Conservation (phyloP, 2,888 invertebrate species). For the Ochropacha duplaris region DNA sequence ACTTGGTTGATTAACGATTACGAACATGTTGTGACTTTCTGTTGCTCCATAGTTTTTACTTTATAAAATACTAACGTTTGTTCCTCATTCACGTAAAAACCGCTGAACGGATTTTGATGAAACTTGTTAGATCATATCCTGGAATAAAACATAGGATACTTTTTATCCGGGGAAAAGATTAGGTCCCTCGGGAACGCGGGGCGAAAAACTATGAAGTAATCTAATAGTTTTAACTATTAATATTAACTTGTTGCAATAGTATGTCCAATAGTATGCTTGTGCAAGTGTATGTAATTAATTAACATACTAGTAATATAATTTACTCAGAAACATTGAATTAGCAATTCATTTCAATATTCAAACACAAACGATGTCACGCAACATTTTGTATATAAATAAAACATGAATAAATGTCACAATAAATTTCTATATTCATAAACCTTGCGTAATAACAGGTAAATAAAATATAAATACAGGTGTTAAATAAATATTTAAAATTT, state of each 20-base stretch:
- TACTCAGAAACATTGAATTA: neutral
- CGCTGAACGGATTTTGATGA: no score
- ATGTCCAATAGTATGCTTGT: neutral
- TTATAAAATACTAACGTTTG: neutral
- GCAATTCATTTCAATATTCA: constrained; percentile 2
- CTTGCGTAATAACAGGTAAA: neutral
- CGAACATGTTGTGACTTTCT: constrained; percentile 8
- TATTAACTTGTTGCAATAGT: neutral
- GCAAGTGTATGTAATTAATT: neutral
- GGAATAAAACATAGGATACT: no score
- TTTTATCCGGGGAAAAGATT: no score
- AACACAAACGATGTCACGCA: neutral
- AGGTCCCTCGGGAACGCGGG: no score
- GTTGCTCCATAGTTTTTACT: neutral
- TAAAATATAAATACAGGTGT: neutral
- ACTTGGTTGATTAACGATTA: constrained; percentile 28
- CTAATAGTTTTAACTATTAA: neutral
- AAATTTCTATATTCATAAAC: neutral
- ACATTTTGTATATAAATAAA: neutral
- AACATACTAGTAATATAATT: neutral
- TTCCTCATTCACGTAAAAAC: no score
- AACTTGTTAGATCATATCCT: no score
- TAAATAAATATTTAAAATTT: neutral
- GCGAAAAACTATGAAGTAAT: no score
- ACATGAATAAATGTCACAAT: neutral